phyloP scores from a whole-genome alignment of 2,888 invertebrate species.

The Magallana nippona region DNA sequence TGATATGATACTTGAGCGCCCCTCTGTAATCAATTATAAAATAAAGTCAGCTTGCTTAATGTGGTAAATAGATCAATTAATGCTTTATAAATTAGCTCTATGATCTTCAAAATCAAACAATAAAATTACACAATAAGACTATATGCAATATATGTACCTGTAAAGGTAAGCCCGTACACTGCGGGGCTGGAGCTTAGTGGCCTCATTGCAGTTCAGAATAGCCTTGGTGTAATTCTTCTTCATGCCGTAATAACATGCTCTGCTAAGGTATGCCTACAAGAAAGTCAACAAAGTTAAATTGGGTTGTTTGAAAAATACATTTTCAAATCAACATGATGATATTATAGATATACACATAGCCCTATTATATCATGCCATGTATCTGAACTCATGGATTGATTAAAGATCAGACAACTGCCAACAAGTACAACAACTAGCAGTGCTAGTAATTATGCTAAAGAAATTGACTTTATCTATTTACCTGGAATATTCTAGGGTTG shows the following conservation, averaged over 20 bases:
- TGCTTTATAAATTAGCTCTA: too few relatives aligned
- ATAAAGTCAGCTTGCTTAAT: not conserved
- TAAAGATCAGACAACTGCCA: too few relatives aligned
- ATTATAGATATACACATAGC: too few relatives aligned
- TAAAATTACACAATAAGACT: not conserved
- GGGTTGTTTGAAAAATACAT: too few relatives aligned
- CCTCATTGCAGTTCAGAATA: conserved; percentile 80
- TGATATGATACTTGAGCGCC: conserved; percentile 79
- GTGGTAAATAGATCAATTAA: too few relatives aligned
- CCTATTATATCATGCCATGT: too few relatives aligned
- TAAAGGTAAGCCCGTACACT: conserved; percentile 79
- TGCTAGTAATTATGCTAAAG: too few relatives aligned
- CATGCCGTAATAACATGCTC: conserved; percentile 79
- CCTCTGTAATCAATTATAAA: conserved; percentile 70
- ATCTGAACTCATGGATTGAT: too few relatives aligned
- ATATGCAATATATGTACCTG: conserved; percentile 65
- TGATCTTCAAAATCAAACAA: not conserved
- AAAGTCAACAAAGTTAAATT: not conserved
- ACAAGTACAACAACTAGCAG: too few relatives aligned
- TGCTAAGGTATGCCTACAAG: conserved; percentile 77
- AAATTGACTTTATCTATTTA: conserved; percentile 42
- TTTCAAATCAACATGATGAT: too few relatives aligned
- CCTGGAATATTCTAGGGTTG: conserved; percentile 78
- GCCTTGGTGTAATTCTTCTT: conserved; percentile 78
- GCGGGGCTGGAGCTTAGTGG: conserved; percentile 77